phyloP scores from a whole-genome alignment of 2,113 vertebrate species.

The zebrafish (Danio rerio) region GRCz12tu NC_133182.1:42072501-42073000 shows the following conservation, averaged over 20 bases:
- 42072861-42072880: background rate
- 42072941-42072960: conserved; percentile 16
- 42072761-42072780: background rate
- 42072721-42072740: conserved; percentile 4
- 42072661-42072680: conserved; percentile 36
- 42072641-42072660: background rate
- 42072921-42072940: background rate
- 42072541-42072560: background rate
- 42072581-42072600: background rate
- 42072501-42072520: background rate
- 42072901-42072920: too few species aligned
- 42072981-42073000: conserved; percentile 7
- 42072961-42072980: conserved; percentile 6
- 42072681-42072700: conserved; percentile 28
- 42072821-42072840: background rate
- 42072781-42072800: conserved; percentile 9
- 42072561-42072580: background rate
- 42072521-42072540: background rate
- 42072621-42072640: background rate
- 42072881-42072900: background rate
- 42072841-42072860: background rate
- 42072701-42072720: background rate
- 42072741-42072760: background rate
- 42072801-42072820: background rate
- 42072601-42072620: background rate